These are phyloP conservation scores for Patagioenas fasciata DNA, from an alignment of 2,113 vertebrate species.

Conservation along the genomic window DNA sequence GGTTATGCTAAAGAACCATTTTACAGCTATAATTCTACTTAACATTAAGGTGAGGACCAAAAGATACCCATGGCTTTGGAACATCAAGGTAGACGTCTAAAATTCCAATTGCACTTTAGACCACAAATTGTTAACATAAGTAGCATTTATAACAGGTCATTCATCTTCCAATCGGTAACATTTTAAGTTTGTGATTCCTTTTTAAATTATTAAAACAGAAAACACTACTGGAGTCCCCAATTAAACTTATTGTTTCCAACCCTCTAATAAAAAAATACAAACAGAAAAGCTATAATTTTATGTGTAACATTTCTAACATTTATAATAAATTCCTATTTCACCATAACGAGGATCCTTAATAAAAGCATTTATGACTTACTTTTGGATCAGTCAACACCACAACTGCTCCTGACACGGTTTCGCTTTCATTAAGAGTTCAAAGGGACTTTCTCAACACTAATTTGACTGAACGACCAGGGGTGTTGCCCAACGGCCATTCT, in stretches of 20 bases:
- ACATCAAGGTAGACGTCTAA: background rate
- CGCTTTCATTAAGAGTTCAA: background rate
- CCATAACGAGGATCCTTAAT: background rate
- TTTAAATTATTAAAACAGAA: background rate
- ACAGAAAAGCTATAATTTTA: background rate
- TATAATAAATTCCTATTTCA: background rate
- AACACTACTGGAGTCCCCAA: background rate
- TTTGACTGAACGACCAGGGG: background rate
- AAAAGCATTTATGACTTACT: background rate
- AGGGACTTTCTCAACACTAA: background rate
- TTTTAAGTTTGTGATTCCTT: background rate
- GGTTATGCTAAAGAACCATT: background rate
- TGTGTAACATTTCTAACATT: background rate
- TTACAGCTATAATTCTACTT: background rate
- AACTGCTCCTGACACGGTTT: background rate
- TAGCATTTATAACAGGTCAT: background rate
- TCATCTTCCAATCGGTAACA: background rate
- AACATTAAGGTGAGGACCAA: background rate
- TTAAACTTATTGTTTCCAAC: background rate
- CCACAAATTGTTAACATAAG: rapidly evolving
- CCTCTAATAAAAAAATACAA: background rate
- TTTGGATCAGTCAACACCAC: background rate
- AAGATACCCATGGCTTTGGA: background rate
- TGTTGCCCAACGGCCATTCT: background rate
- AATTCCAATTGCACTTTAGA: background rate